Conservation (phyloP, 2,113 vertebrate genomes). For the Microcebus jonahi region DNA sequence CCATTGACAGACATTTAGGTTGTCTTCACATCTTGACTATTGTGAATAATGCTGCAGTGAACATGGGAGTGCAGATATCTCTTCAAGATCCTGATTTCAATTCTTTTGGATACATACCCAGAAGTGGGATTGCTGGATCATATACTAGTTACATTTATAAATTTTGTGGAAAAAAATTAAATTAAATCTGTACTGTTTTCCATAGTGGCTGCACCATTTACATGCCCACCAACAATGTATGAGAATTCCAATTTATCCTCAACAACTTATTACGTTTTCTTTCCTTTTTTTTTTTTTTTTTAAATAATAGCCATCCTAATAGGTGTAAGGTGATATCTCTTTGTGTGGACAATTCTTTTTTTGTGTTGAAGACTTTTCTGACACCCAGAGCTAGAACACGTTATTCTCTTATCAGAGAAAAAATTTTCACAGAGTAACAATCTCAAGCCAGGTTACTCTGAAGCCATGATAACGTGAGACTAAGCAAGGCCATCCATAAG, state of each 20-base stretch:
- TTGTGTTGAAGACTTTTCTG: background rate
- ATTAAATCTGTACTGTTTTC: background rate
- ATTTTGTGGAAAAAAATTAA: background rate
- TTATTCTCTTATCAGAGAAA: background rate
- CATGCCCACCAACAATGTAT: background rate
- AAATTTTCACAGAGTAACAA: background rate
- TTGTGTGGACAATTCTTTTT: background rate
- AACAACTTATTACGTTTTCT: background rate
- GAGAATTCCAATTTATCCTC: background rate
- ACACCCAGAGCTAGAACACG: background rate
- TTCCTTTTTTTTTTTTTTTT: background rate
- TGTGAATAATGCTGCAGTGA: background rate
- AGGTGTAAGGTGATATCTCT: background rate
- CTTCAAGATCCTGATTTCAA: background rate
- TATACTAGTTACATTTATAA: background rate
- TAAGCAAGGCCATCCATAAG: background rate
- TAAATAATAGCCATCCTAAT: background rate
- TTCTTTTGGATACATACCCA: background rate
- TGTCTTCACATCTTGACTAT: background rate
- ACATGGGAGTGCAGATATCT: accelerated
- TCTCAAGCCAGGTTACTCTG: background rate
- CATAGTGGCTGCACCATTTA: background rate
- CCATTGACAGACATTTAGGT: too few species aligned
- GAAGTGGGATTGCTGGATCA: background rate
- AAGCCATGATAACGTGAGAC: background rate